Base-by-base conservation (phyloP, 2,113 vertebrate genomes). In the Rhea pennata region DNA sequence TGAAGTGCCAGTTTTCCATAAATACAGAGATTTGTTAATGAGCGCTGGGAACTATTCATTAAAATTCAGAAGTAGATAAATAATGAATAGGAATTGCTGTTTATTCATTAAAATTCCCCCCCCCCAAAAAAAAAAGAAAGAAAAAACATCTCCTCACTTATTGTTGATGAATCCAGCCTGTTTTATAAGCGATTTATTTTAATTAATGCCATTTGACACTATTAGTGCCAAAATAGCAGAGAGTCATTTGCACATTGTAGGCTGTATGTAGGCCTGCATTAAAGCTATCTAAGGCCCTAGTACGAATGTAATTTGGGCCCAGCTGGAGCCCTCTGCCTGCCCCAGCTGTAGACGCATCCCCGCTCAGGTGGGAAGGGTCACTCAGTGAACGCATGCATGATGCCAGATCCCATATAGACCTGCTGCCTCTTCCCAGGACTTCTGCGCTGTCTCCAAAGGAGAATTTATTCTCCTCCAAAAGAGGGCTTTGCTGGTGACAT, bases 1-100 rank as follows among this genome's bases (percentile, higher is more conserved):
- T 97, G 93, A 98, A 97, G 97, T 98, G 97, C 97, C 97, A 97
- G 96, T 96, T 98, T 98, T 96, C 95, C 96, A 98, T 97, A 98
- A 98, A 98, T 95, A 96, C 96, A 91, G 96, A 96, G 96, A 96
- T 98, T 98, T 94, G 97, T 96, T 97, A 98, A 98, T 98, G 97
- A 98, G 97, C 62, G 1, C 93, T 94, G 96, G 97, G 95, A 98
- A 97, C 93, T 97, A 96, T 96, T 98, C 97, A 98, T 98, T 97
- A 97, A 97, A 96, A 97, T 96, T 96, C 96, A 97, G 90, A 95
- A 97, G 96, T 87, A 97, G 96, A 97, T 97, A 97, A 97, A 97
- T 97, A 97, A 97, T 96, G 94, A 97, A 97, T 97, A 95, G 88
- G 95, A 92, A 96, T 93, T 87, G 94, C 93, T 97, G 97, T 97